These are phyloP conservation scores for Cynaeus angustus DNA, from an alignment of 2,888 invertebrate species.

Conservation along the genomic window DNA sequence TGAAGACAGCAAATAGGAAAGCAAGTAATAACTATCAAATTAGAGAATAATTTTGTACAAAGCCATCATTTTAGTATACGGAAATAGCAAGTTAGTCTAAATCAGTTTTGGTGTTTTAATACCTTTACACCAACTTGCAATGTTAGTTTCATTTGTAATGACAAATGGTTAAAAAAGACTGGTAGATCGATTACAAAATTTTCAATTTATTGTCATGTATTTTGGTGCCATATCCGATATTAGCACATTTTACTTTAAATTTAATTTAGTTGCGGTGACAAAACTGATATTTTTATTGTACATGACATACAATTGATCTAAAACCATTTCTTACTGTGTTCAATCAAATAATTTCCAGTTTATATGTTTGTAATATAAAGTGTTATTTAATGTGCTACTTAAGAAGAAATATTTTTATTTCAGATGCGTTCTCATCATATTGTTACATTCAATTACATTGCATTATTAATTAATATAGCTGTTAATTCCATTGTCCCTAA, in stretches of 20 bases:
- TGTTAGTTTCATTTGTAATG: slow-evolving; percentile 57
- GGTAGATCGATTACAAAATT: slow-evolving; percentile 55
- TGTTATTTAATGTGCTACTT: slow-evolving; percentile 64
- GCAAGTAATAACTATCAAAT: slow-evolving; percentile 56
- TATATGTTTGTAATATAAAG: slow-evolving; percentile 49
- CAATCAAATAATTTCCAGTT: slow-evolving; percentile 41
- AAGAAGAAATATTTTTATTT: slow-evolving; percentile 61
- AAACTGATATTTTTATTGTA: slow-evolving; percentile 34
- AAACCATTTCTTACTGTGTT: slow-evolving; percentile 47
- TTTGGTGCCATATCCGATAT: slow-evolving; percentile 42
- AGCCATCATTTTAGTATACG: slow-evolving; percentile 64
- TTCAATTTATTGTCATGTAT: slow-evolving; percentile 50
- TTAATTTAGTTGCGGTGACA: slow-evolving; percentile 26
- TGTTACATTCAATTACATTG: slow-evolving; percentile 59
- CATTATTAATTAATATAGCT: slow-evolving; percentile 62
- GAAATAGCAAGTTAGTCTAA: slow-evolving; percentile 53
- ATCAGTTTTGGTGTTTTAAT: slow-evolving; percentile 61
- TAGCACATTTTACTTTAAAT: slow-evolving; percentile 36
- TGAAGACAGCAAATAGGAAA: slow-evolving; percentile 57
- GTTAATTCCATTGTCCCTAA: slow-evolving; percentile 58
- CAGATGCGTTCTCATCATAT: slow-evolving; percentile 58
- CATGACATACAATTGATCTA: slow-evolving; percentile 46
- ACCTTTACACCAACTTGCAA: slow-evolving; percentile 60
- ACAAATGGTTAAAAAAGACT: slow-evolving; percentile 62
- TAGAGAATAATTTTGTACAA: slow-evolving; percentile 63